phyloP scores from a whole-genome alignment of 1,140 invertebrate genomes.

The Drosophila nikananu region DNA sequence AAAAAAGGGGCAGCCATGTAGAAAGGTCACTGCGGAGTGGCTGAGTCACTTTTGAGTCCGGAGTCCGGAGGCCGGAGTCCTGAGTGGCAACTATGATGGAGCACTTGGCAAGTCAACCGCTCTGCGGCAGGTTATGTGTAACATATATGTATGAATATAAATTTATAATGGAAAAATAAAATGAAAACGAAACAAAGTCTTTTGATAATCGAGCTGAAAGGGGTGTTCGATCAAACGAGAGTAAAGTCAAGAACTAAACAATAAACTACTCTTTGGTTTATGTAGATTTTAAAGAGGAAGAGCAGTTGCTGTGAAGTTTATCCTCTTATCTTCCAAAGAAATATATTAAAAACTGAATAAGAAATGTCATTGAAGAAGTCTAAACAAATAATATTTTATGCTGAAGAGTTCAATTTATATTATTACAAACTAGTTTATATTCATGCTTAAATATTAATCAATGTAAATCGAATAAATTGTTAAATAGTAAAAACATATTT shows the following conservation, averaged over 20 bases:
- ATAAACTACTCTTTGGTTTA: constrained; percentile 4
- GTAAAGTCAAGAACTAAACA: constrained; percentile 17
- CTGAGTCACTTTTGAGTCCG: constrained; percentile 11
- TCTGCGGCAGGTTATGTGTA: constrained; percentile 7
- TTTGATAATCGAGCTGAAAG: constrained; percentile 35
- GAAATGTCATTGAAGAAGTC: background rate
- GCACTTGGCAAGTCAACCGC: constrained; percentile 46
- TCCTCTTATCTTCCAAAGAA: background rate
- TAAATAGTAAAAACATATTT: background rate
- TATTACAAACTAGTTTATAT: too few species aligned
- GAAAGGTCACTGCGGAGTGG: constrained; percentile 68
- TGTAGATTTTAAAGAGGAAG: background rate
- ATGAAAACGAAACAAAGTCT: background rate
- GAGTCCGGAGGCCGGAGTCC: background rate
- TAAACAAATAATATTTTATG: too few species aligned
- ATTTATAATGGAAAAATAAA: background rate
- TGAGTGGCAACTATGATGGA: constrained; percentile 57
- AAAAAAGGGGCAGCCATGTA: constrained; percentile 38
- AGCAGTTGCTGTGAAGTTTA: background rate
- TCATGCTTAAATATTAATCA: too few species aligned
- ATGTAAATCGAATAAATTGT: too few species aligned
- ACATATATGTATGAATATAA: background rate
- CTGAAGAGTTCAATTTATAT: too few species aligned
- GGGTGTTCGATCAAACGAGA: constrained; percentile 25
- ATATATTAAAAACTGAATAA: background rate